Conservation (phyloP, 1,140 invertebrate species). For the Pseudachorutes palmiensis region DNA sequence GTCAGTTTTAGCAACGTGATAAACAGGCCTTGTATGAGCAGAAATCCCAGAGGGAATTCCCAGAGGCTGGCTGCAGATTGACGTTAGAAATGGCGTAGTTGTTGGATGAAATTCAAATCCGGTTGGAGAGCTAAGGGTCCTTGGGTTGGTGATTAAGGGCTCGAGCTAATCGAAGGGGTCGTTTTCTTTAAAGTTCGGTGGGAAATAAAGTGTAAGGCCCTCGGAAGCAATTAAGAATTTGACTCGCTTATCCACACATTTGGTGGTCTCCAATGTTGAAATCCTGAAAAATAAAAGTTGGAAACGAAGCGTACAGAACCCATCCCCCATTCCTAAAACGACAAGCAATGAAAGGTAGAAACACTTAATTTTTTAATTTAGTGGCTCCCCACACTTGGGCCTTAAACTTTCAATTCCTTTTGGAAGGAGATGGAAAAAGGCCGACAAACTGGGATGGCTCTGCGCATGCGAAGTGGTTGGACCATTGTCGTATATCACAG, state of each 20-base stretch:
- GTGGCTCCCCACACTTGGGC: background rate
- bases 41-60: no score
- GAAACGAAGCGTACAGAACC: background rate
- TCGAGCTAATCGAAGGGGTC: background rate
- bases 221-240: slow-evolving; percentile 10
- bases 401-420: no score
- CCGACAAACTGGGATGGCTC: no score
- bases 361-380: background rate
- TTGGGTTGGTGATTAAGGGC: background rate
- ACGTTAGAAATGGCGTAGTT: no score
- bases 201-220: background rate
- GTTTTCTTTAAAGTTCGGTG: background rate
- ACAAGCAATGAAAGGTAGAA: background rate
- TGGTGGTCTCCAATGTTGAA: slow-evolving; percentile 1
- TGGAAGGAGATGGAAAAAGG: no score
- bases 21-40: no score
- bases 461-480: no score
- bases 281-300: background rate
- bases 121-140: no score
- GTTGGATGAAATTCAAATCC: no score
- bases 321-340: background rate
- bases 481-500: no score
- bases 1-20: no score
- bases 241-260: slow-evolving; percentile 13
- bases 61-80: no score